Base-by-base conservation (phyloP, 35 echinoderm and acorn worm genomes). In the Lytechinus variegatus region DNA sequence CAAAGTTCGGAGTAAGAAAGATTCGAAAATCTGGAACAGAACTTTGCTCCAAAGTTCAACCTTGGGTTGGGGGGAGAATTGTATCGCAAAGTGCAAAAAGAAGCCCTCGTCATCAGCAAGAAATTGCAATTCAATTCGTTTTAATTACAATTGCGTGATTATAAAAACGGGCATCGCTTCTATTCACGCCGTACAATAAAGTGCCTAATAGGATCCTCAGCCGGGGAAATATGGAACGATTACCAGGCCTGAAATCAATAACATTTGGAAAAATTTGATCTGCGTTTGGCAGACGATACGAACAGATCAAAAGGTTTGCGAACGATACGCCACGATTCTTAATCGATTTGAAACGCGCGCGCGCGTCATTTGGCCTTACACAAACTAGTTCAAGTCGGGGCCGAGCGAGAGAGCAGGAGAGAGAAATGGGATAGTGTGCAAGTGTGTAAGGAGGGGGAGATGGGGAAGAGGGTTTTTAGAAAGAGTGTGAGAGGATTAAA, bases 261-360 rank as follows among this genome's bases (percentile, higher is more conserved):
- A 90, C 88, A 90, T 90, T 90, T 90, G 88, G 88, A 44, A 90
- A 44, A 58, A 90, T 90, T 90, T 90, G 29, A 54, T 90, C 28
- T 90, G 28, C 14, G 5, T n/a, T 28, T 90, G 29, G 88, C 88
- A 90, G 88, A 90, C 88, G 29, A 90, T 52, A 52, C 29, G 88
- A 29, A 21, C 88, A 52, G 88, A 90, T 90, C 88, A 90, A 90
- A 90, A 44, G 88, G 52, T 90, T 44, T 54, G 88, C 88, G 88
- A 90, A 54, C 88, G 88, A 90, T 90, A 90, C 88, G 28, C 16
- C 88, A 90, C 88, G 88, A 54, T 90, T 14, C 88, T 52, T 52
- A 90, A 90, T 90, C 88, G 88, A 90, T 90, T 90, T 90, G 52
- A 90, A 90, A 90, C 88, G 88, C 88, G 88, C 88, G 87, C 87